Conservation (phyloP, 2,888 invertebrate species). For the Busseola fusca region DNA sequence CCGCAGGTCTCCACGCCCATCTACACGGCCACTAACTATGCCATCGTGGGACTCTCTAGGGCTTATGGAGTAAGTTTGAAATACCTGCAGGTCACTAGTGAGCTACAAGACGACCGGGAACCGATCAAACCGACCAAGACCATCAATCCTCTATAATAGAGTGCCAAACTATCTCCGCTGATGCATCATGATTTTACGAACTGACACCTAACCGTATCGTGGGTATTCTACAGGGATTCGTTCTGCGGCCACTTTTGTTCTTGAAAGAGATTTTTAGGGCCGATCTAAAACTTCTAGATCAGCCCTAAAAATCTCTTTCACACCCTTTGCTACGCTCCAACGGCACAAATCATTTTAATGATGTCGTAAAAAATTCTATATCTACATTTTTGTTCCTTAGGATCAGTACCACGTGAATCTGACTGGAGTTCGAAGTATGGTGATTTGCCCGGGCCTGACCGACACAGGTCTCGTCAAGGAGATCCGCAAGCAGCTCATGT, state of each 20-base stretch:
- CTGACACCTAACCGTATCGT: neutral
- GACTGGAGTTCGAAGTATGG: constrained; percentile 92
- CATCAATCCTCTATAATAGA: neutral
- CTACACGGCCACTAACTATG: constrained; percentile 94
- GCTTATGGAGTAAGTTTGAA: constrained; percentile 90
- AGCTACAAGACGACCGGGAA: neutral
- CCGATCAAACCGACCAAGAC: no score
- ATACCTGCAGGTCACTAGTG: neutral
- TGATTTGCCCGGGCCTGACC: constrained; percentile 92
- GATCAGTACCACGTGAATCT: constrained; percentile 92
- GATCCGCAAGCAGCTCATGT: constrained; percentile 92
- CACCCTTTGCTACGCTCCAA: neutral
- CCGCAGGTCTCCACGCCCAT: constrained; percentile 93
- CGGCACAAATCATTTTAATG: neutral
- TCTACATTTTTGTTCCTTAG: constrained; percentile 71
- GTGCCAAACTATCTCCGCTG: neutral
- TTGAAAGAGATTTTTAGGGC: no score
- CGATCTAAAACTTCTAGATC: no score
- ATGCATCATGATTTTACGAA: neutral
- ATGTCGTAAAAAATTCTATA: neutral
- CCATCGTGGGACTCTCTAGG: constrained; percentile 92
- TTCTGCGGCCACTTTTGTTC: constrained; percentile 8
- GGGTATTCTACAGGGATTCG: neutral
- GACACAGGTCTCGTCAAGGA: constrained; percentile 91
- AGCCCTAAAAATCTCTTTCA: neutral